Evolutionary conservation across 2,888 invertebrate species (phyloP).

Genomic region (Tridacna gigas): DNA sequence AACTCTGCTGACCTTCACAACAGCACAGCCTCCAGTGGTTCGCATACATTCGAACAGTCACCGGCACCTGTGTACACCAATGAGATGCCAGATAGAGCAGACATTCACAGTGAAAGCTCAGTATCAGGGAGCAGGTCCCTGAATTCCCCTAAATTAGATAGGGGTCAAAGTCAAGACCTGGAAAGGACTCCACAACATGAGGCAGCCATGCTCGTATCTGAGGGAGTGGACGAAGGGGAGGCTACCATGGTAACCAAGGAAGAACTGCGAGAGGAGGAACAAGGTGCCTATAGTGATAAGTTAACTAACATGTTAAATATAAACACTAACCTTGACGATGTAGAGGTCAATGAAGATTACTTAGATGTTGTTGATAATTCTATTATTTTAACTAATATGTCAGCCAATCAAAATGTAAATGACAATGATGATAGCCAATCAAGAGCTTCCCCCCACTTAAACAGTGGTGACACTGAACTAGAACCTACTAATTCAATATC

Average conservation of each 20-base stretch:
- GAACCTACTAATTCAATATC: conserved; percentile 63
- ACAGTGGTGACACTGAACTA: conserved; percentile 59
- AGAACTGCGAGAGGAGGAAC: conserved; percentile 41
- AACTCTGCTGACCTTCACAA: conserved; percentile 82
- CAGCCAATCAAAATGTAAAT: conserved; percentile 84
- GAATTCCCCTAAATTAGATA: conserved; percentile 80
- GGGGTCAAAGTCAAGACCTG: conserved; percentile 55
- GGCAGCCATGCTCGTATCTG: conserved; percentile 50
- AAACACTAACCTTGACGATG: conserved; percentile 66
- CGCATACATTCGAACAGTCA: conserved; percentile 79
- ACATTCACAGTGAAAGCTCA: conserved; percentile 81
- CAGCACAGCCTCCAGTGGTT: conserved; percentile 82
- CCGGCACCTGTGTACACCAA: conserved; percentile 55
- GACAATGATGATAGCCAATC: conserved; percentile 80
- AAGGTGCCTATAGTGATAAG: conserved; percentile 73
- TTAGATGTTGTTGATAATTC: conserved; percentile 68
- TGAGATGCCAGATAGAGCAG: conserved; percentile 79
- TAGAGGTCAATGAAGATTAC: conserved; percentile 65
- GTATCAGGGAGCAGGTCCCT: conserved; percentile 81
- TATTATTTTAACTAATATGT: conserved; percentile 72
- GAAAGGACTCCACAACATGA: conserved; percentile 61
- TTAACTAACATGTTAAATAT: conserved; percentile 70
- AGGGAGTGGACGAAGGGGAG: conserved; percentile 51
- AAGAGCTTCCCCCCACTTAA: conserved; percentile 51
- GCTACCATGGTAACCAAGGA: conserved; percentile 34